A percentile compares a stretch with the other conserved stretches of the same genome.
Conservation (phyloP, 2,797 vertebrate species). For the Martes flavigula region DNA sequence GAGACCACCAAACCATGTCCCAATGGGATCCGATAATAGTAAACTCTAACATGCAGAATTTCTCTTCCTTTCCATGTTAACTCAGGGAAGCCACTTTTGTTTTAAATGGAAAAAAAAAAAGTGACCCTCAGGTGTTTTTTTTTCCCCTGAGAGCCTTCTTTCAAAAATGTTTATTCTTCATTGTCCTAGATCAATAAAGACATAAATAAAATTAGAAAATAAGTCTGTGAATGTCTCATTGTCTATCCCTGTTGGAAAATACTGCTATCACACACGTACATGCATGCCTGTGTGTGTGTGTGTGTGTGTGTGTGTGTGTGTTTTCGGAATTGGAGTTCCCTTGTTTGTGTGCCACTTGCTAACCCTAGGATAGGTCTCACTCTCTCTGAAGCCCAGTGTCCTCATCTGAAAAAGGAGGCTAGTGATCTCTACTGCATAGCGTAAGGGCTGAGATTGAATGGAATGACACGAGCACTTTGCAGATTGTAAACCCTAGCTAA, state of each 20-base stretch:
- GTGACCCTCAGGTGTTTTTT: background rate
- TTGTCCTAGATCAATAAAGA: background rate
- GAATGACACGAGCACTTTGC: background rate
- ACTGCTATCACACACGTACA: too few relatives aligned
- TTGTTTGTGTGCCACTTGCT: background rate
- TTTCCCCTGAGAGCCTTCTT: background rate
- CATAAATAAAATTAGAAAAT: background rate
- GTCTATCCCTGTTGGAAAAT: background rate
- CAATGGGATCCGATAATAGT: background rate
- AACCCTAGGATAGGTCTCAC: background rate
- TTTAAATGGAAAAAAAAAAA: background rate
- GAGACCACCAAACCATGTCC: background rate
- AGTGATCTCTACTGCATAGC: accelerated
- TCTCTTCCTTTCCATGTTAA: background rate
- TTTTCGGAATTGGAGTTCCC: background rate
- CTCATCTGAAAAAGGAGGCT: background rate
- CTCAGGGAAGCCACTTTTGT: background rate
- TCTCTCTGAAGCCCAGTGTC: background rate
- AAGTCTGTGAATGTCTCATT: background rate
- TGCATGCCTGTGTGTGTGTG: background rate
- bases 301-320: background rate
- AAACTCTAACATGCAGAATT: background rate
- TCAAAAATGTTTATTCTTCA: background rate
- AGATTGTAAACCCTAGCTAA: too few relatives aligned
- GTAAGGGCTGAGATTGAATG: background rate